Evolutionary conservation across 2,113 vertebrate genomes (phyloP), one percentile per base, ranked within the genome.

Genomic region (Donacobius atricapilla): DNA sequence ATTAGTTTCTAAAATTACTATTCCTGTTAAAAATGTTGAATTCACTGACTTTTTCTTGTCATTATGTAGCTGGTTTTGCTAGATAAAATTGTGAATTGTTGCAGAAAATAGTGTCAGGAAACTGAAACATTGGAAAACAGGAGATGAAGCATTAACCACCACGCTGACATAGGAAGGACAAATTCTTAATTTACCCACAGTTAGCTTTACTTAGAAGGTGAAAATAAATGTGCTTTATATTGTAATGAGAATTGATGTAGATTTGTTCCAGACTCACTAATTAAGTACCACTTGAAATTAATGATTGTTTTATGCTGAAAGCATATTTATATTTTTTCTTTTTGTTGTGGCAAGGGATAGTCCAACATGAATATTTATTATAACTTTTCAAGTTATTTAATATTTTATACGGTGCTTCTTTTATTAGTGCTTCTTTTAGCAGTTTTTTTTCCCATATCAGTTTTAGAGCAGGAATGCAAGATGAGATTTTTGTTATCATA

Each of bases 221-320:
- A 82, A 93, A 92, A 80, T 91, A 90, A 75, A 65, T 82, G 47
- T 90, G 35, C 79, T 93, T 82, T 83, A 56, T 94, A 65, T 93
- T 80, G 64, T 95, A 86, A 95, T 86, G 66, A 86, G 85, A 77
- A 86, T 81, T 96, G 94, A 93, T 96, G 93, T 94, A 96, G 92
- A 97, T 96, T 91, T 94, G 75, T 96, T 96, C 63, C 84, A 93
- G 75, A 73, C 84, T 96, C 13, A 18, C 82, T 96, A 96, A 96
- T 97, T 96, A 96, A 96, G 95, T 92, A 93, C 90, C 82, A 90
- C 96, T 95, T 96, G 89, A 96, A 95, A 90, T 96, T 95, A 96
- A 96, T 96, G 71, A 93, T 93, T 97, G 92, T 94, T 97, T 97
- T 95, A 93, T 83, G 64, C 71, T 92, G 83, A 96, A 95, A 90